Evolutionary conservation across 2,113 vertebrate genomes (phyloP).

Genomic region (Corvus hawaiiensis): DNA sequence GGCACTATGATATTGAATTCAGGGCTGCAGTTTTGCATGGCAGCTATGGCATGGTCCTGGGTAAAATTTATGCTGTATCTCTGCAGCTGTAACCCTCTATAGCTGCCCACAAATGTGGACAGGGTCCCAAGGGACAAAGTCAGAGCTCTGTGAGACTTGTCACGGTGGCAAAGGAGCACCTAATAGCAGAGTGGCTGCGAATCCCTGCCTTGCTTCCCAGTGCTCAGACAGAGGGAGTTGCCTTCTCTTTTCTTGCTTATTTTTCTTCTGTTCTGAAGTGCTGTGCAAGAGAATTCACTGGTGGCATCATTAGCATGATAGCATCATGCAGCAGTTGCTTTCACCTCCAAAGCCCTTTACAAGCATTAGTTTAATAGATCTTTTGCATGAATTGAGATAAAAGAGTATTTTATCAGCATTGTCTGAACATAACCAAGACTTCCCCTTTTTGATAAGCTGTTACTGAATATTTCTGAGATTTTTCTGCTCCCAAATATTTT

Average conservation of each 20-base stretch:
- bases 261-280: neutral
- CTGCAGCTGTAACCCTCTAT: neutral
- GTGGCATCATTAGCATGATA: neutral
- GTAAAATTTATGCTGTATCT: neutral
- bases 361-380: neutral
- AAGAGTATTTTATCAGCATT: neutral
- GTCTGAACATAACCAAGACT: neutral
- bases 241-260: neutral
- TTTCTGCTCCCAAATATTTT: neutral
- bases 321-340: neutral
- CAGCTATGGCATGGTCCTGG: accelerated
- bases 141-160: neutral
- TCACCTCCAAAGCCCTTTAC: neutral
- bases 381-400: neutral
- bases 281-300: neutral
- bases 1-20: neutral
- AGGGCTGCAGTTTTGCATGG: neutral
- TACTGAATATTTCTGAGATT: neutral
- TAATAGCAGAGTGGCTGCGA: neutral
- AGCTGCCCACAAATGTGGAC: accelerated
- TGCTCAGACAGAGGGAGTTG: accelerated
- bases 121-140: neutral
- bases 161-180: accelerated
- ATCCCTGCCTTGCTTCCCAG: neutral
- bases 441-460: neutral